Percentiles rank a stretch among this genome's conserved stretches.
Evolutionary conservation across 1,140 invertebrate genomes (phyloP).

Genomic region (Parasteatoda tepidariorum): DNA sequence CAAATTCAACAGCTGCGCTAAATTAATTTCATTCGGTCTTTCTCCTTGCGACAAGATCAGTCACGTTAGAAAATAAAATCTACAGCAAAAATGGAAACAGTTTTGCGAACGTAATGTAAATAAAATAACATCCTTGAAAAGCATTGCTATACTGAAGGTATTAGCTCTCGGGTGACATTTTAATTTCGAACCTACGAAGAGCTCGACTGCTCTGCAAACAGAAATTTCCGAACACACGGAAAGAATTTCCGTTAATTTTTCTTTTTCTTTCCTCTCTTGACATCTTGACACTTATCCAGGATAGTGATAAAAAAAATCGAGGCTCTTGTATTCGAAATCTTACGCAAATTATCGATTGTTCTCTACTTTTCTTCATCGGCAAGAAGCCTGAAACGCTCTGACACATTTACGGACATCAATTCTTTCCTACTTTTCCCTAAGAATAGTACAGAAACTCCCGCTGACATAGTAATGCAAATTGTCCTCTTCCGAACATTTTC

Average conservation of each 20-base stretch:
- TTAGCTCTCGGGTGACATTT: neutral
- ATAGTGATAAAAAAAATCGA: neutral
- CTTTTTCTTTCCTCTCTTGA: neutral
- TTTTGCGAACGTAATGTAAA: neutral
- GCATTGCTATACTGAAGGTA: neutral
- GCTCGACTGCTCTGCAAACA: neutral
- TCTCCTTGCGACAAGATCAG: neutral
- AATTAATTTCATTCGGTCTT: neutral
- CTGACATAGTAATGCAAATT: constrained; percentile 33
- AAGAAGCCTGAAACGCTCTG: neutral
- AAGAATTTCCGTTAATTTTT: constrained; percentile 23
- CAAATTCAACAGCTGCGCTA: neutral
- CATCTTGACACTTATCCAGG: constrained; percentile 8
- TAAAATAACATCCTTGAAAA: neutral
- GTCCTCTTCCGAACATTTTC: constrained; percentile 2
- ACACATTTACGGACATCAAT: constrained; percentile 31
- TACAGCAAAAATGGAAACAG: neutral
- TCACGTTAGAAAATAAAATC: neutral
- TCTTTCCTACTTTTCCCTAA: neutral
- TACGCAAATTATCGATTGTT: constrained; percentile 39
- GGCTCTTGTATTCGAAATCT: constrained; percentile 14
- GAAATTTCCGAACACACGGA: constrained; percentile 5
- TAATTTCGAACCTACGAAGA: neutral
- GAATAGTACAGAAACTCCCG: constrained; percentile 20
- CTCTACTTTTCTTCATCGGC: constrained; percentile 11